Base-by-base conservation (phyloP, 2,888 invertebrate species). In the Rhimphoctona megacephalus region DNA sequence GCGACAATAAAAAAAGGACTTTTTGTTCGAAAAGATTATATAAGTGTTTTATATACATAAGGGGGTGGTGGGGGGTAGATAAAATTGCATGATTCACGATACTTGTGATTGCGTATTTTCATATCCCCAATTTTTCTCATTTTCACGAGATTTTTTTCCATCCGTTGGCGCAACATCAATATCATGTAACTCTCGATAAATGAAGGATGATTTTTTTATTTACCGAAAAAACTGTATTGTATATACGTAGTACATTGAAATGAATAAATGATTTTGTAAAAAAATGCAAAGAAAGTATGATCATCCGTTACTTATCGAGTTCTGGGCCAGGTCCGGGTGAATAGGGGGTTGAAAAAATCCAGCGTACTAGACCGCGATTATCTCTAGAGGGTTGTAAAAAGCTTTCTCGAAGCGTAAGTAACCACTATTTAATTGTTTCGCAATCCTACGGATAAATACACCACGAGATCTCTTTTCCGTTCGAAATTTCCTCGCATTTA, bases 311-410 rank as follows among this genome's bases (percentile, higher is more conserved):
- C 52, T 85, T 70, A 74, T 19, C 82, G 46, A 61, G 33, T 61
- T 30, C 30, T 49, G 17, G 49, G 46, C 70, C 70, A 80, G 70
- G 69, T 70, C 17, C 30, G 77, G 80, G 82, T 83, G 81, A 87
- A 86, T 70, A 81, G 79, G 77, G 84, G 83, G 69, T 85, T 84
- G 87, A 89, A 87, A 86, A 85, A 88, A 94, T 90, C 94, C 94
- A 94, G 93, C 94, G 94, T 94, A 94, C 94, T 94, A 94, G 94
- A 94, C 92, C 93, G 93, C 90, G 87, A 91, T 90, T 87, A 90
- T 86, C 91, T 91, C 91, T 89, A 89, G 83, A 90, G 90, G 90
- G 90, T 90, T 83, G 74, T 33, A 73, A 85, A 67, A 88, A 89
- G 87, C 85, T 87, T 86, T 83, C 91, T 91, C 91, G 91, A 93